Conservation (phyloP, 2,888 invertebrate species). For the Watsonalla binaria region DNA sequence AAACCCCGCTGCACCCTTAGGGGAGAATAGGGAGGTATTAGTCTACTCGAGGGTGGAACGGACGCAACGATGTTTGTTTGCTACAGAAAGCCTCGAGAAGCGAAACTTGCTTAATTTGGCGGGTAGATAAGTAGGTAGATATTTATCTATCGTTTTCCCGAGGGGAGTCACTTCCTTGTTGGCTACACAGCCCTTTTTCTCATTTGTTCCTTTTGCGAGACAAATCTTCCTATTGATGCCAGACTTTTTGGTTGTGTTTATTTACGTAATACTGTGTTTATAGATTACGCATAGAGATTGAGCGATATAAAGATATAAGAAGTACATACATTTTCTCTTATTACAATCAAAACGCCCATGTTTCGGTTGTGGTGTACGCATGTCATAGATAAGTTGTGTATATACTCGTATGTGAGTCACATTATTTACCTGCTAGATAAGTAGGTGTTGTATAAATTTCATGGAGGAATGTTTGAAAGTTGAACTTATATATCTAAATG, state of each 20-base stretch:
- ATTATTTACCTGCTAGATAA: not conserved
- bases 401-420: not conserved
- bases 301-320: too few relatives aligned
- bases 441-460: not conserved
- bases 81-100: constrained; percentile 34
- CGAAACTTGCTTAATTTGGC: constrained; percentile 43
- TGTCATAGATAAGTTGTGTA: not conserved
- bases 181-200: constrained; percentile 17
- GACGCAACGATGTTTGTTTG: constrained; percentile 36
- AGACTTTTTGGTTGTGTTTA: not conserved
- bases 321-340: too few relatives aligned
- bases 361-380: too few relatives aligned
- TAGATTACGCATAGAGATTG: too few relatives aligned
- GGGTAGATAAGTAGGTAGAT: constrained; percentile 34
- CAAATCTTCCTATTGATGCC: not conserved
- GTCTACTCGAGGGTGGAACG: constrained; percentile 22
- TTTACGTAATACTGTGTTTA: too few relatives aligned
- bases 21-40: constrained; percentile 20
- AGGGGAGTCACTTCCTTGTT: constrained; percentile 16
- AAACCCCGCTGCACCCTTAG: constrained; percentile 37
- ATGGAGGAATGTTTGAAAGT: not conserved
- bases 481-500: constrained; percentile 10
- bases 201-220: constrained; percentile 13
- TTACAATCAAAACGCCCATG: too few relatives aligned
- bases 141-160: constrained; percentile 19